Base-by-base conservation (phyloP, 1,140 invertebrate species). In the Penaeus japonicus region DNA sequence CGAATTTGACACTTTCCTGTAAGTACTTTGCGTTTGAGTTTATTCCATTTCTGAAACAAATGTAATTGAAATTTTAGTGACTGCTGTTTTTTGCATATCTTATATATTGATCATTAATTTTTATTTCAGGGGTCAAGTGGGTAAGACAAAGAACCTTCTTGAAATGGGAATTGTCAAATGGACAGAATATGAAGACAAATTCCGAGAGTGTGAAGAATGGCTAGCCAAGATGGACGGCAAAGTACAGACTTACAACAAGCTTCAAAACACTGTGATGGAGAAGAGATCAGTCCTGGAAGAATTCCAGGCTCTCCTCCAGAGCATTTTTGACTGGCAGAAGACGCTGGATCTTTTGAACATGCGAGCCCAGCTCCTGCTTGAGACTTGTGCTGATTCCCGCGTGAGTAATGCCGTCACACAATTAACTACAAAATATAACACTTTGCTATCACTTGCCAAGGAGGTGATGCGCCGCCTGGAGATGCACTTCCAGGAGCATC, bases 171-270 rank as follows among this genome's bases (percentile, higher is more conserved):
- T 98, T 91, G 96, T 97, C 0, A 97, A 98, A 93, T 98, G 97
- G 97, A 97, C 96, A 24, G 97, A 99, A 93, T 98, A 98, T 92
- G 97, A 98, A 93, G 97, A 98, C 92, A 97, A 98, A 91, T 97
- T 97, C 91, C 95, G 95, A 91, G 96, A 97, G 93, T 97, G 97
- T 77, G 93, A 96, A 82, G 95, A 97, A 91, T 98, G 97, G 97
- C 93, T 98, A 70, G 95, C 94, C 32, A 96, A 97, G 93, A 98
- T 96, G 90, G 97, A 99, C 93, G 94, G 95, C 65, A 91, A 96
- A 83, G 96, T 99, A 22, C 96, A 98, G 92, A 95, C 95, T n/a
- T 98, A 96, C 92, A 97, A 97, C 90, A 97, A 98, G 92, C 94
- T 98, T 24, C 97, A 98, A 92, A 95, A 97, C 91, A 96, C 96